Base-by-base conservation (phyloP, 64 coral and sea anemone species). In the Pachyseris speciosa region DNA sequence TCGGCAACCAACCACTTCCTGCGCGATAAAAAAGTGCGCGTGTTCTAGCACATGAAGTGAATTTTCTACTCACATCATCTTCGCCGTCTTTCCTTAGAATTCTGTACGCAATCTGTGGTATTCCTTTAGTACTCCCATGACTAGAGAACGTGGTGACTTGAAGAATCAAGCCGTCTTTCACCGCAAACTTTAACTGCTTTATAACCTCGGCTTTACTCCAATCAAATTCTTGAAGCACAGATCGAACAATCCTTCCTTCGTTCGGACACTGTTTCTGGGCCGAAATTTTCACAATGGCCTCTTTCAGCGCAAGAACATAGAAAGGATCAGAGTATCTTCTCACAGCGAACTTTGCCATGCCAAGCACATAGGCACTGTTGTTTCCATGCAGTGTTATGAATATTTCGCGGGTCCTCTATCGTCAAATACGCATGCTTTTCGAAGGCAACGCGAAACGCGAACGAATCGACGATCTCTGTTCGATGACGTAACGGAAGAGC, bases 241-340 rank as follows among this genome's bases (percentile, higher is more conserved):
- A 87, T 8, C 94, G 90, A 16, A 99, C 28, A 45, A 99, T 87
- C 69, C 97, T 70, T 15, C 93, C 93, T 59, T 99, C 97, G 30
- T 99, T 99, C 39, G 97, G 97, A 86, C 97, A 99, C 60, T 99
- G 97, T 74, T 99, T 99, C 71, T 99, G 97, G 37, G 86, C 88
- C 58, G 89, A 89, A 19, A 99, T 95, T 52, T 92, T 93, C 1
- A 80, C 37, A 7, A 99, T 88, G 19, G 90, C 94, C 37, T 99
- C 97, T 42, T 88, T 86, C 32, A 99, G 83, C 7, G 90, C 97
- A 45, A 86, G 72, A 36, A 95, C 94, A 63, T 80, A 99, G 22
- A 80, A 90, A 22, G 97, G 94, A 87, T 99, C 97, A 17, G 94
- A 89, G 11, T 95, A 55, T 69, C 97, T 86, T 38, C 97, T 92